Evolutionary conservation across 2,888 invertebrate species (phyloP), one percentile per base, ranked within the genome.

Genomic region (Cantharis nigra): DNA sequence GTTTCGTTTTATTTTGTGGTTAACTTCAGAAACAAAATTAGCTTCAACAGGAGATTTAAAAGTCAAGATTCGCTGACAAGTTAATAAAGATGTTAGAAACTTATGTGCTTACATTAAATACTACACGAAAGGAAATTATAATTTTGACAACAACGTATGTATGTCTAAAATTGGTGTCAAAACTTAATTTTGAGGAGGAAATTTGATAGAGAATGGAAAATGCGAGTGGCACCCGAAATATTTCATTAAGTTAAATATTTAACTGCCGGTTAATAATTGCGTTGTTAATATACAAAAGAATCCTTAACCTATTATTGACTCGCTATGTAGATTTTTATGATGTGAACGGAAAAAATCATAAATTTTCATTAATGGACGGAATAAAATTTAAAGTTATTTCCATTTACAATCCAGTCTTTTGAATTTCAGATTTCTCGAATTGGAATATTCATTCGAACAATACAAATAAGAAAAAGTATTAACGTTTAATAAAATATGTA

Each of bases 381-480:
- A 49, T 49, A 49, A 49, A 49, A 64, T 18, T 28, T 26, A 33
- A 65, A 67, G 65, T 67, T 23, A 23, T 67, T 67, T 67, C 26
- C 65, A 67, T 67, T 67, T 67, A 67, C 65, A 67, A 18, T 23
- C 11, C 65, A 23, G 23, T 20, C 26, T 67, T 67, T 18, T 67
- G 65, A 67, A 67, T 67, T 67, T 67, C 65, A 67, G 26, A 67
- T 67, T 67, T 67, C 26, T 14, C 65, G 23, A 18, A 67, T 67
- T 67, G 65, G 65, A 67, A 67, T 67, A 67, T 67, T 67, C 65
- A 67, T 67, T 67, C 11, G 65, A 49, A 49, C n/a, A 49, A 49
- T 67, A 67, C 65, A 67, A 67, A 67, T 67, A 67, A 67, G 23
- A 14, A 23, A 18, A 67, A 67, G 65, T 23, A 67, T 16, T 23